Evolutionary conservation across 2,888 invertebrate genomes (phyloP), one percentile per base, ranked within the genome.

Genomic region (Troglohyphantes excavatus): DNA sequence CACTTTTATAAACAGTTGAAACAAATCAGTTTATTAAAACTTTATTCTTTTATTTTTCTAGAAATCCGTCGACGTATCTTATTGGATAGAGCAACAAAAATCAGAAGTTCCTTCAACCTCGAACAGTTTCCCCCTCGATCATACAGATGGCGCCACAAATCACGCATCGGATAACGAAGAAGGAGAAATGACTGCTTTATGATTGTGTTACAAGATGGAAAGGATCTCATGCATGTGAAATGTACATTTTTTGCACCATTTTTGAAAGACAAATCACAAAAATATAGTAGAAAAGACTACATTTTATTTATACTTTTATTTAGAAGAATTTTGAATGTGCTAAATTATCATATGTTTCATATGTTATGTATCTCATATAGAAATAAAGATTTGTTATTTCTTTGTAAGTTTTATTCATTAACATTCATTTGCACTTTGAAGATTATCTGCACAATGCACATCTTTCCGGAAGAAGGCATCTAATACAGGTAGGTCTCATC

Each of bases 11-110:
- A n/a, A n/a, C n/a, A n/a, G n/a, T n/a, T n/a, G n/a, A n/a, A n/a
- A n/a, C n/a, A n/a, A n/a, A n/a, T n/a, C n/a, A n/a, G n/a, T n/a
- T n/a, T n/a, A n/a, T n/a, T n/a, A n/a, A n/a, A n/a, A n/a, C n/a
- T n/a, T n/a, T 78, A 6, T 53, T 68, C 6, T 43, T 81, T 43
- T 73, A 61, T 23, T 43, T 59, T 87, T 70, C 17, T 17, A 89
- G 88, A 89, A 82, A 76, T 89, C 82, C 1, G 88, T 76, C 0
- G 88, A 89, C 39, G 88, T 89, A 17, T 89, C 88, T 27, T 65
- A 82, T 5, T 89, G 88, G 88, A 89, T 89, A 17, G 82, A 89
- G 61, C 88, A 89, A 27, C 88, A 89, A 70, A 73, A 81, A 27
- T 61, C 82, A 27, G 46, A 21, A 0, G 46, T 29, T 17, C 29